phyloP scores from a whole-genome alignment of 2,888 invertebrate species.

The Phaedon cochleariae region DNA sequence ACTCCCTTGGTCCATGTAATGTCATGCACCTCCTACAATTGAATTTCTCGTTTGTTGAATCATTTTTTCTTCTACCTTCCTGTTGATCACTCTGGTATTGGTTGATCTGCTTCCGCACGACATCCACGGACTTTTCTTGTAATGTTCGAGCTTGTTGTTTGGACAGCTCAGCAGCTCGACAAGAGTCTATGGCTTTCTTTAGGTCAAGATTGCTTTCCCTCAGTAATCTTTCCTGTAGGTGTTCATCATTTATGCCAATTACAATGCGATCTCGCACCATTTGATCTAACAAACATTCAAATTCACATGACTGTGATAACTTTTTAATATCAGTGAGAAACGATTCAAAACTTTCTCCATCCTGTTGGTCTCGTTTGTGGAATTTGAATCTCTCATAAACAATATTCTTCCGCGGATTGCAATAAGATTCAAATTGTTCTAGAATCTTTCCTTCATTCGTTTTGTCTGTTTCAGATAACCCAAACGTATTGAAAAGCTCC shows the following conservation, averaged over 20 bases:
- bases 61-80: no score
- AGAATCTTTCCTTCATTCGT: neutral
- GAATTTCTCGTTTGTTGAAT: neutral
- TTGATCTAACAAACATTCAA: neutral
- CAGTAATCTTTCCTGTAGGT: slow-evolving; percentile 1
- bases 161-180: slow-evolving; percentile 6
- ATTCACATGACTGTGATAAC: neutral
- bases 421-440: neutral
- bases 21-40: neutral
- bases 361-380: slow-evolving; percentile 3
- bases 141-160: slow-evolving; percentile 10
- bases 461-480: neutral
- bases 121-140: neutral
- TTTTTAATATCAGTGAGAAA: slow-evolving; percentile 6
- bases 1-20: neutral
- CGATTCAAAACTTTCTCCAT: slow-evolving; percentile 14
- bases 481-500: slow-evolving; percentile 1
- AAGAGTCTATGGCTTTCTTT: slow-evolving; percentile 6
- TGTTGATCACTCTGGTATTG: no score
- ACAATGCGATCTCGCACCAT: slow-evolving; percentile 1
- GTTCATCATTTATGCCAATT: slow-evolving; percentile 4
- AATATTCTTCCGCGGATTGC: neutral
- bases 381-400: slow-evolving; percentile 12
- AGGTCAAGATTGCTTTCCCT: slow-evolving; percentile 2
- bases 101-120: slow-evolving; percentile 4